Base-by-base conservation (phyloP, 2,797 vertebrate species). In the Coreius guichenoti region DNA sequence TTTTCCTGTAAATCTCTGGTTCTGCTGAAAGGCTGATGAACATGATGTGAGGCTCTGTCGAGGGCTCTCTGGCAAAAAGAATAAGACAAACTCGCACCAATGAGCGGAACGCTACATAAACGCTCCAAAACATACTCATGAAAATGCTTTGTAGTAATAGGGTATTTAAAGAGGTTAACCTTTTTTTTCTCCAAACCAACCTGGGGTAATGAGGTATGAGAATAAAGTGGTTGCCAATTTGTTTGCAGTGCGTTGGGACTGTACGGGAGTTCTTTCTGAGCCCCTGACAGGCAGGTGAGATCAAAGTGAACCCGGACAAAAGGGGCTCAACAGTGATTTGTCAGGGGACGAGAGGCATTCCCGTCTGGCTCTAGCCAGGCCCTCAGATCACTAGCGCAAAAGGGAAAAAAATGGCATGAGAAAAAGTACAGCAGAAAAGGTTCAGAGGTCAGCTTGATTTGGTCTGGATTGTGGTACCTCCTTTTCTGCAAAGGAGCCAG, bases 201-300 rank as follows among this genome's bases (percentile, higher is more conserved):
- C 88, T 85, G 89, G 54, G 80, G 89, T 92, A 94, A 94, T 95
- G 92, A 89, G 91, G 92, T 92, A 92, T 89, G 88, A 91, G 93
- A 94, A 95, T 93, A 94, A 96, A 96, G 94, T 92, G 95, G 94
- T 96, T 95, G 94, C 94, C 93, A 96, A 95, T 96, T 96, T 96
- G 96, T 96, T 96, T 96, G 95, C 95, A 93, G 90, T 95, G 95
- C 92, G 93, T 93, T 96, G 95, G 94, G 94, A 96, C 95, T 96
- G 96, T 97, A 97, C 95, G 88, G 94, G 95, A 93, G 93, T 94
- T 95, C 95, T 95, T 96, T 95, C 94, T 91, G 91, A 93, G 92
- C 91, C 92, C 90, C 94, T 97, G 97, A 97, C 96, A 97, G 95
- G 97, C 96, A 97, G 96, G 97, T 98, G 95, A 98, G 96, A 97